Evolutionary conservation across 2,113 vertebrate genomes (phyloP).

Genomic region (Hypanus sabinus): DNA sequence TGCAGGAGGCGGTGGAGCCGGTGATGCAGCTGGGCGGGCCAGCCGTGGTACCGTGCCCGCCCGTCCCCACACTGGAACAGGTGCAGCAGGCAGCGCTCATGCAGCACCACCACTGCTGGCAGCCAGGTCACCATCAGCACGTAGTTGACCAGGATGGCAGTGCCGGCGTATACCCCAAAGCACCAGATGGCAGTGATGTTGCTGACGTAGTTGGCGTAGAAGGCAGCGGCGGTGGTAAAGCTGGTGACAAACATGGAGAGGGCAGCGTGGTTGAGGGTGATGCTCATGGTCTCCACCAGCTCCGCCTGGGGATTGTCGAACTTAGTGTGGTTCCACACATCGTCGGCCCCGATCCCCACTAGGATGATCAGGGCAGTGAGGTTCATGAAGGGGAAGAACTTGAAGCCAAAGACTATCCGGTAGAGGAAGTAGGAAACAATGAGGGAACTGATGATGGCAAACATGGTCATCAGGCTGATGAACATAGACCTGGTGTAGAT

Average conservation of each 20-base stretch:
- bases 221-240: conserved; percentile 93
- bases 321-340: conserved; percentile 94
- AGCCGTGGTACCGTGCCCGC: conserved; percentile 56
- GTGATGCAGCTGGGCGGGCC: conserved; percentile 60
- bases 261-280: conserved; percentile 83
- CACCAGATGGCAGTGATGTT: conserved; percentile 97
- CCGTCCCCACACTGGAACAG: conserved; percentile 68
- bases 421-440: conserved; percentile 96
- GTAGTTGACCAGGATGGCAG: conserved; percentile 92
- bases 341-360: conserved; percentile 90
- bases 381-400: conserved; percentile 99
- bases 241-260: conserved; percentile 98
- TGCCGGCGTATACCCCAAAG: conserved; percentile 94
- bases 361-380: conserved; percentile 92
- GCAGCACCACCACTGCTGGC: conserved; percentile 87
- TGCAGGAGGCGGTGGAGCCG: conserved; percentile 66
- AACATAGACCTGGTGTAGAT: conserved; percentile 88
- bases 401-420: conserved; percentile 89
- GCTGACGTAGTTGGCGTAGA: conserved; percentile 95
- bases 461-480: conserved; percentile 96
- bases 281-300: conserved; percentile 70
- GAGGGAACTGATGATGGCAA: conserved; percentile 92
- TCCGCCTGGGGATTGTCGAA: conserved; percentile 76
- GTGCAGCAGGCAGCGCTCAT: conserved; percentile 84
- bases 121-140: conserved; percentile 96